These are phyloP conservation scores for Rhabdomys dilectus DNA, from an alignment of 2,113 vertebrate genomes.

Conservation along the genomic window DNA sequence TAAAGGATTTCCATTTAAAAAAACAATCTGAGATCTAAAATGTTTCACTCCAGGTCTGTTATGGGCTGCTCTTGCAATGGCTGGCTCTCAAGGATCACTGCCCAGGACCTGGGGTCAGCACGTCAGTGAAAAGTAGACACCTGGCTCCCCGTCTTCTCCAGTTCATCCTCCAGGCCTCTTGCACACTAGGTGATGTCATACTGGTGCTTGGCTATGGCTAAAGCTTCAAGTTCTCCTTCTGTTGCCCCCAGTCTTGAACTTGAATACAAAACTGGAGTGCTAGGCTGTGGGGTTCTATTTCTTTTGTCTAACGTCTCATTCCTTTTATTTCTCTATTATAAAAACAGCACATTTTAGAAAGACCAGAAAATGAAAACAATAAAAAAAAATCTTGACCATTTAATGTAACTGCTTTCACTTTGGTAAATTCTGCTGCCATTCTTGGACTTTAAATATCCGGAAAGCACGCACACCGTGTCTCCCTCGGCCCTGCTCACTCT, in stretches of 20 bases:
- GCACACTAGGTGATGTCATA: too few species aligned
- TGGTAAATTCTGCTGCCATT: background rate
- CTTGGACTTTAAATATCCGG: background rate
- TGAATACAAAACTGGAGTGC: background rate
- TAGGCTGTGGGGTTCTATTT: fast-evolving
- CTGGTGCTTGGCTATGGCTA: fast-evolving
- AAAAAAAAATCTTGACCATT: background rate
- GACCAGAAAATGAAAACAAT: background rate
- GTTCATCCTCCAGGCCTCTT: background rate
- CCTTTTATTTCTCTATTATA: background rate
- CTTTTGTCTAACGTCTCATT: too few species aligned
- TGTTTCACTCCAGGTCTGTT: background rate
- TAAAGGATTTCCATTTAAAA: background rate
- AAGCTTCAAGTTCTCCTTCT: background rate
- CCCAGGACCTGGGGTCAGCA: background rate
- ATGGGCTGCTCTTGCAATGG: background rate
- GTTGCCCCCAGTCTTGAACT: background rate
- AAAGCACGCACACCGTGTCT: background rate
- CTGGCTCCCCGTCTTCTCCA: background rate
- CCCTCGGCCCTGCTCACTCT: background rate
- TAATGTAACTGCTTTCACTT: background rate
- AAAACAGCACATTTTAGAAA: background rate
- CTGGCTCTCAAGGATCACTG: background rate
- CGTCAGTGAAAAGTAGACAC: background rate
- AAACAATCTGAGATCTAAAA: background rate